Evolutionary conservation across 64 coral and sea anemone species (phyloP), one percentile per base, ranked within the genome.

Genomic region (Dendrophyllia cribrosa): DNA sequence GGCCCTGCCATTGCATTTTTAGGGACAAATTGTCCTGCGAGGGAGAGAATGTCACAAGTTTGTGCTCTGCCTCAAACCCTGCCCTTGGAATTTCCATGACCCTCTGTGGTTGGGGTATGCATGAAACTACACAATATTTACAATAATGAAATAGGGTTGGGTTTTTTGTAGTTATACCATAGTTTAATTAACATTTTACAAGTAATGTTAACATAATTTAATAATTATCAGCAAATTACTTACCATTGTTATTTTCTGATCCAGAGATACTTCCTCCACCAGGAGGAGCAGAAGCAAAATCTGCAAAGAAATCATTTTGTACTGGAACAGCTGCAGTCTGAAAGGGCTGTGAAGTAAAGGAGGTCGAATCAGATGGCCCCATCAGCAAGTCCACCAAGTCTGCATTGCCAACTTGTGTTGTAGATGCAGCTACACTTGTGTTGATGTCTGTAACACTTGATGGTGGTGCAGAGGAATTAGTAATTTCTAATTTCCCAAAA

Each of bases 321-420:
- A 45, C 76, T 21, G 76, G 51, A 20, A n/a, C 67, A 59, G 49
- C 6, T 45, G 20, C 34, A 26, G 50, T 58, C 80, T 70, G 58
- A 10, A 61, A 19, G 43, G 86, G 59, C 44, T 72, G 70, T 13
- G 72, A 49, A 15, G 26, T 22, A 50, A 50, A 9, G 4, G 88
- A 12, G 13, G 77, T 23, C 3, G 76, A 69, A 43, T 59, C 51
- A 61, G 83, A 63, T 12, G 22, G 50, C 45, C 74, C 90, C 46
- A 84, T 51, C 15, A 87, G 66, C 66, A 92, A 85, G 90, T 92
- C 90, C 51, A 92, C 77, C 15, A 93, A 79, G 72, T 93, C 91
- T 58, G 86, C 10, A 72, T 20, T 49, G 21, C 52, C 17, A 17
- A 43, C 24, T 20, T 55, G 72, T 9, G 74, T 52, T 17, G 51